Evolutionary conservation across 2,888 invertebrate genomes (phyloP), one percentile per base, ranked within the genome.

Genomic region (Dendrolimus houi): DNA sequence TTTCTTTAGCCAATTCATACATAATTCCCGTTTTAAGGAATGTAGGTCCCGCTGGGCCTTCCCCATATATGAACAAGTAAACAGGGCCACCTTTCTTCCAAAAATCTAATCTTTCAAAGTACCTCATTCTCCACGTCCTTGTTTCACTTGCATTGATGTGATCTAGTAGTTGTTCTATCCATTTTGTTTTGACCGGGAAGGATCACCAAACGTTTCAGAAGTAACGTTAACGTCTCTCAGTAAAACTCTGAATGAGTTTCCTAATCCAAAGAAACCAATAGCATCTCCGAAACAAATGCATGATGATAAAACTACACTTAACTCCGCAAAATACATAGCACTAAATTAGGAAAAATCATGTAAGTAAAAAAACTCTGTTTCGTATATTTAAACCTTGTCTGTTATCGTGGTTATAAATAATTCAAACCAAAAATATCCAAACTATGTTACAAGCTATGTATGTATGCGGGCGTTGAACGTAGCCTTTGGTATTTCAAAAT

Each of bases 1-100:
- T 87, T 71, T 87, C 87, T 58, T 75, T 77, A 0, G 87, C 88
- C 17, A 89, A 64, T 41, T 87, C 85, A 55, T 75, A 81, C 59
- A 83, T 62, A 42, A 79, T 70, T 17, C 87, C 86, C n/a, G 75
- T 75, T 58, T 72, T 72, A 1, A 86, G 66, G 62, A 81, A 82
- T 1, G 60, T 62, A 7, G 79, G 72, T 41, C 71, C 67, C 7
- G 81, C 83, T 59, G 67, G 61, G n/a, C 73, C 70, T 74, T 87
- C 86, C 1, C 87, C 88, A 13, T 81, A 77, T 9, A 89, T 74
- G 56, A 81, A 83, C 17, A 89, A 61, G 60, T 77, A 86, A 29
- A 89, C 70, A 2, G 87, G 85, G 3, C 86, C 86, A 52, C 69
- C 69, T 9, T 64, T 60, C 65, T 70, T 77, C 81, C 81, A 85